These are phyloP conservation scores for Drosophila mimica DNA, from an alignment of 2,888 invertebrate species.

Conservation along the genomic window DNA sequence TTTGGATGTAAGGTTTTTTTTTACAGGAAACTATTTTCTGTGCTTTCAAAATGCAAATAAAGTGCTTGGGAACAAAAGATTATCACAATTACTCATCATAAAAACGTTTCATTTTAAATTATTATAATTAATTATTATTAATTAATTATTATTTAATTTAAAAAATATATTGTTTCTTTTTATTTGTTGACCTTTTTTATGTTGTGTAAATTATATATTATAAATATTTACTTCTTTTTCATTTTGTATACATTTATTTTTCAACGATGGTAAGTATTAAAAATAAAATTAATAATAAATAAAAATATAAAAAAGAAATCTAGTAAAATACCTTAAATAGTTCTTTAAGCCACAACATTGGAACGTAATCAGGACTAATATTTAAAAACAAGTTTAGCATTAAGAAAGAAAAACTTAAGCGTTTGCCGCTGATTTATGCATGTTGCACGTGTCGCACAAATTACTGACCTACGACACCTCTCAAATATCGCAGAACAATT, in stretches of 20 bases:
- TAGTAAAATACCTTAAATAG: no score
- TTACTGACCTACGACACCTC: constrained; percentile 65
- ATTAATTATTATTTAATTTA: no score
- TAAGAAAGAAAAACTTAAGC: neutral
- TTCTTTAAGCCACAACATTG: neutral
- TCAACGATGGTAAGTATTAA: no score
- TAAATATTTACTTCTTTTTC: no score
- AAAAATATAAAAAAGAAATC: no score
- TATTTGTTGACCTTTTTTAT: no score
- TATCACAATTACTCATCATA: fast-evolving
- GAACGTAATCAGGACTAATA: neutral
- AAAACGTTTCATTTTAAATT: neutral
- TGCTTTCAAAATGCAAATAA: neutral
- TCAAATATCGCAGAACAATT: constrained; percentile 23
- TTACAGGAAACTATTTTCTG: neutral
- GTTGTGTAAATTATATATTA: no score
- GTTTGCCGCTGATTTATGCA: constrained; percentile 34
- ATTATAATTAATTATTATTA: no score
- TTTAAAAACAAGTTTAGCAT: neutral
- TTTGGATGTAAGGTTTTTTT: neutral
- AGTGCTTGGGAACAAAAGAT: neutral
- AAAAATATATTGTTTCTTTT: no score
- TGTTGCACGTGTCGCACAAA: constrained; percentile 42
- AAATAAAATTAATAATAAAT: no score
- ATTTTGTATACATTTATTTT: no score